Evolutionary conservation across 1,140 invertebrate species (phyloP), one percentile per base, ranked within the genome.

Genomic region (Macrocentrus cingulum): DNA sequence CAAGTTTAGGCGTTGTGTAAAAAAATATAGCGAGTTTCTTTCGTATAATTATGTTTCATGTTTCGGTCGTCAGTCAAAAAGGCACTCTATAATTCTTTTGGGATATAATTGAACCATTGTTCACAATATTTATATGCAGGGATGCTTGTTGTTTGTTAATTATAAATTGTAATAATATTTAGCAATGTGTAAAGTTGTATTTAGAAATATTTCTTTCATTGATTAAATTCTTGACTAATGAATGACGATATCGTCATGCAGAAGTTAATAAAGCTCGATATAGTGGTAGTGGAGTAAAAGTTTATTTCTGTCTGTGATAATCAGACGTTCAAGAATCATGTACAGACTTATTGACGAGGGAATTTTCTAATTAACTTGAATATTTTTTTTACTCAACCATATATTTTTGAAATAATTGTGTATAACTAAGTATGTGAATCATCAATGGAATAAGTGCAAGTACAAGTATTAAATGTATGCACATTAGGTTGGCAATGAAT

Each of bases 241-340:
- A 29, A 29, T 29, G 25, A 29, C 25, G 29, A 49, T 49, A 34
- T 29, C n/a, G n/a, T n/a, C n/a, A n/a, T n/a, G n/a, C n/a, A n/a
- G n/a, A 16, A 25, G 46, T 34, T 49, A 32, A 18, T 49, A 15
- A 32, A 34, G 34, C 34, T 29, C 46, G 19, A 49, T 49, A 2
- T 23, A 18, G 46, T 32, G 46, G 34, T 49, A 16, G 25, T 32
- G 23, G 23, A 6, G 23, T 15, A 29, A 23, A 32, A 32, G 15
- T 49, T 49, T 49, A 49, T 49, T 49, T 49, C 46, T 29, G 46
- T 49, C 46, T 4, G 25, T 29, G 41, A 42, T 42, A 42, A 42
- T 18, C 23, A 29, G 16, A 32, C 29, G 29, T 16, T 49, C 13
- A 32, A 32, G n/a, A 32, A 49, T 49, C 9, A n/a, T n/a, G n/a